Evolutionary conservation across 2,888 invertebrate genomes (phyloP).

Genomic region (Pyralis farinalis): DNA sequence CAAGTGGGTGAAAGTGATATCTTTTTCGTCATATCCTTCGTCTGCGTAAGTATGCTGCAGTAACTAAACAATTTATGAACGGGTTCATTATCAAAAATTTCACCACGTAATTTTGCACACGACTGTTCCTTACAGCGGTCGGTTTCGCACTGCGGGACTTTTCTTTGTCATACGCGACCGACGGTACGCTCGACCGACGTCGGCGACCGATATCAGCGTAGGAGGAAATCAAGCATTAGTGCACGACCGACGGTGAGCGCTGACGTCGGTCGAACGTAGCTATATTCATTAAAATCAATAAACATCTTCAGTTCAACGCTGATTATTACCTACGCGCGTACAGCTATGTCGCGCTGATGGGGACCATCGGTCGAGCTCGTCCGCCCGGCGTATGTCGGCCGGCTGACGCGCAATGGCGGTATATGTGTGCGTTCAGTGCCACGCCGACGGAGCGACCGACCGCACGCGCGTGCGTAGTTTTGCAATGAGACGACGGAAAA

Average conservation of each 20-base stretch:
- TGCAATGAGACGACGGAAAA: background rate
- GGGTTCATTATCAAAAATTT: too few species aligned
- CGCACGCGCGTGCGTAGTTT: conserved; percentile 3
- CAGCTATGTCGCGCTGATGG: conserved; percentile 8
- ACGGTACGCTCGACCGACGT: too few species aligned
- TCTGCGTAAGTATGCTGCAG: too few species aligned
- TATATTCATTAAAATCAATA: background rate
- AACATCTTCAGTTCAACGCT: conserved; percentile 3
- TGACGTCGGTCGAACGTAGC: background rate
- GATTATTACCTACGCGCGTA: conserved; percentile 10
- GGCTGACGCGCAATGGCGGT: conserved; percentile 3
- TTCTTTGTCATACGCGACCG: too few species aligned
- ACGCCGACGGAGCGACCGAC: conserved; percentile 2
- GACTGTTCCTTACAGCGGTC: too few species aligned
- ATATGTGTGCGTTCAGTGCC: conserved; percentile 4
- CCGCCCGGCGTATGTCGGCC: conserved; percentile 3
- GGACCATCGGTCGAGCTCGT: conserved; percentile 7
- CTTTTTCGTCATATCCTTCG: too few species aligned
- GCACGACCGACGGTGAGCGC: background rate
- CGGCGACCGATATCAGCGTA: too few species aligned
- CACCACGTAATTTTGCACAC: too few species aligned
- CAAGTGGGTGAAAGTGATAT: too few species aligned
- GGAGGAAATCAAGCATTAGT: too few species aligned
- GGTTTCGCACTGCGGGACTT: too few species aligned
- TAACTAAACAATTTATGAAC: too few species aligned